phyloP scores from a whole-genome alignment of 2,797 vertebrate genomes.

The Platalea minor region DNA sequence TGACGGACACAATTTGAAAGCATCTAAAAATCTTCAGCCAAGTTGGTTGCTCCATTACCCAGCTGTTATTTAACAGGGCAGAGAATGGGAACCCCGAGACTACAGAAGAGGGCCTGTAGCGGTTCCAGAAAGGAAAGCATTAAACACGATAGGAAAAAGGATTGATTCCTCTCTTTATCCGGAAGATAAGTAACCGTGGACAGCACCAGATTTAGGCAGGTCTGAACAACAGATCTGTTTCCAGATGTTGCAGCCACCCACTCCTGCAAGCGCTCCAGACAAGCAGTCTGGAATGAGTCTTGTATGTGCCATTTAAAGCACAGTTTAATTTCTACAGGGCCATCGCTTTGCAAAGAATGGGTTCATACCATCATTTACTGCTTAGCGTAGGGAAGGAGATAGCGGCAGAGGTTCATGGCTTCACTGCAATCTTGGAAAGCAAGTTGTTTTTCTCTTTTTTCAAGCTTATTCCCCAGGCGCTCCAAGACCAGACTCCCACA shows the following conservation, averaged over 20 bases:
- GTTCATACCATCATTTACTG: not conserved
- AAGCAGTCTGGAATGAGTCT: not conserved
- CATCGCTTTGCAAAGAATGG: not conserved
- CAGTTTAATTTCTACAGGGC: not conserved
- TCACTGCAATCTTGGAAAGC: not conserved
- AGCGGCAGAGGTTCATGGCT: not conserved
- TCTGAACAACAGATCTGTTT: not conserved
- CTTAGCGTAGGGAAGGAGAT: not conserved
- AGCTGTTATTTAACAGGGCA: not conserved
- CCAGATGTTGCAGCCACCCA: not conserved
- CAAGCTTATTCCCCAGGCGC: not conserved
- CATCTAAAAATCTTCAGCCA: not conserved
- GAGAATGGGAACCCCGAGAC: not conserved
- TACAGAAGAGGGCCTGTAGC: not conserved
- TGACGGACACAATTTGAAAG: not conserved
- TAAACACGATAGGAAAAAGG: fast-evolving
- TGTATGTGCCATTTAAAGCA: no score
- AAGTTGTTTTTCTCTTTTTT: not conserved
- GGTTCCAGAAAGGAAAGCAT: not conserved
- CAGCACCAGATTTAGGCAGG: not conserved
- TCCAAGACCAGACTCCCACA: not conserved
- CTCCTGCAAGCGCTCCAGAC: not conserved
- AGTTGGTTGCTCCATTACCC: not conserved
- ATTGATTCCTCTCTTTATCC: not conserved
- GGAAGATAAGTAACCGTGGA: not conserved